A percentile compares a stretch with the other conserved stretches of the same genome.
Conservation (phyloP, 1,140 invertebrate species). For the Drosophila ercepeae region DNA sequence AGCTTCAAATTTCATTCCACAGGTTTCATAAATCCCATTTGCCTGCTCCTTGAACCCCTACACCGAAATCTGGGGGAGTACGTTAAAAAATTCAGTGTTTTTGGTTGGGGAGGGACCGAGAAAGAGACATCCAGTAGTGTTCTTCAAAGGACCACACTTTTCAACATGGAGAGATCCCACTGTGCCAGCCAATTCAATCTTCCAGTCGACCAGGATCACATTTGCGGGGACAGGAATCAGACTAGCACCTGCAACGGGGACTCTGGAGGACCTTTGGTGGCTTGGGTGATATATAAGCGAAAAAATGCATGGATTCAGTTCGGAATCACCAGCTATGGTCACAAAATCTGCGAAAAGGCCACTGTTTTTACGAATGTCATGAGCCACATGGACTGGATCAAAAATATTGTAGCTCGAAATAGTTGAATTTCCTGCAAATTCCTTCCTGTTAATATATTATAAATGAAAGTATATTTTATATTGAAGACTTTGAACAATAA, state of each 20-base stretch:
- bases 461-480: too few relatives aligned
- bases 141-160: neutral
- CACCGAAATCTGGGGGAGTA: neutral
- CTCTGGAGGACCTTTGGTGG: conserved; percentile 13
- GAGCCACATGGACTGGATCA: conserved; percentile 13
- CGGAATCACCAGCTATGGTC: conserved; percentile 11
- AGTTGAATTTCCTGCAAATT: too few relatives aligned
- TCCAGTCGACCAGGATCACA: neutral
- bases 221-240: neutral
- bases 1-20: neutral
- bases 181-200: neutral
- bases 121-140: neutral
- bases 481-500: too few relatives aligned
- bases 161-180: neutral
- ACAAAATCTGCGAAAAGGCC: neutral
- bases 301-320: neutral
- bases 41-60: conserved; percentile 8
- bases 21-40: conserved; percentile 13
- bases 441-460: too few relatives aligned
- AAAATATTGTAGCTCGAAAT: neutral
- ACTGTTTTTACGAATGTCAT: conserved; percentile 20
- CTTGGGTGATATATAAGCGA: neutral
- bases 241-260: conserved; percentile 7
- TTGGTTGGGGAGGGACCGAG: conserved; percentile 10
- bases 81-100: conserved; percentile 1